phyloP scores from a whole-genome alignment of 2,113 vertebrate genomes.

The Myotis brandtii region DNA sequence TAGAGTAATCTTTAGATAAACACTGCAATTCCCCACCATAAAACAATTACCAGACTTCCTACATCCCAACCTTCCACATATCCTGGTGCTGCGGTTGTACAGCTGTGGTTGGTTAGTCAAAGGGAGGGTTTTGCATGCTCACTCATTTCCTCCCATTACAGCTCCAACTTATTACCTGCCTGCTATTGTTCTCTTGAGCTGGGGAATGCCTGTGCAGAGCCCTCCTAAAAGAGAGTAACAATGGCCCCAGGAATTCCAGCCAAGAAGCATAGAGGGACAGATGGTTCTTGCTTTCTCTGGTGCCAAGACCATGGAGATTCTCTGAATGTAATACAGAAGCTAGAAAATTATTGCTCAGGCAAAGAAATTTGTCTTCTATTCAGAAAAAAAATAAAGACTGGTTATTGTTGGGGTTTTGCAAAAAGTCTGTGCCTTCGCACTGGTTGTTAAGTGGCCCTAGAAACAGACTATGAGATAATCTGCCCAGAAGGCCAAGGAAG shows the following conservation, averaged over 20 bases:
- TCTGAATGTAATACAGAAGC: constrained; percentile 51
- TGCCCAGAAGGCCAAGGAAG: not conserved
- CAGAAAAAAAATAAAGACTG: not conserved
- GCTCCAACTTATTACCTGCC: not conserved
- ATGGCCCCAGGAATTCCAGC: constrained; percentile 19
- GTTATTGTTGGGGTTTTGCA: not conserved
- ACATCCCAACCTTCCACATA: rapidly evolving
- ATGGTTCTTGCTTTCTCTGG: constrained; percentile 3
- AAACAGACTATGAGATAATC: not conserved
- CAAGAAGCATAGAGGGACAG: constrained; percentile 26
- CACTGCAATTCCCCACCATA: not conserved
- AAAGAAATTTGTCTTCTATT: constrained; percentile 25
- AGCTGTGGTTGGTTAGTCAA: not conserved
- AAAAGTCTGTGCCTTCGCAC: not conserved
- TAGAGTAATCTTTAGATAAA: constrained; percentile 30
- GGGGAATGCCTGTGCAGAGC: not conserved
- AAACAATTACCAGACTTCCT: constrained; percentile 57
- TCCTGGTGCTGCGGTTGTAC: not conserved
- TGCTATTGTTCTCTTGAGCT: not conserved
- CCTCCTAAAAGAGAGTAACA: not conserved
- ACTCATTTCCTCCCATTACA: not conserved
- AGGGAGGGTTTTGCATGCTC: not conserved
- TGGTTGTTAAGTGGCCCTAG: not conserved
- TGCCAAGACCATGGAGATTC: not conserved
- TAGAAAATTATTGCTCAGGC: constrained; percentile 46